These are phyloP conservation scores for Spatula clypeata DNA, from an alignment of 2,797 vertebrate species.

Conservation along the genomic window DNA sequence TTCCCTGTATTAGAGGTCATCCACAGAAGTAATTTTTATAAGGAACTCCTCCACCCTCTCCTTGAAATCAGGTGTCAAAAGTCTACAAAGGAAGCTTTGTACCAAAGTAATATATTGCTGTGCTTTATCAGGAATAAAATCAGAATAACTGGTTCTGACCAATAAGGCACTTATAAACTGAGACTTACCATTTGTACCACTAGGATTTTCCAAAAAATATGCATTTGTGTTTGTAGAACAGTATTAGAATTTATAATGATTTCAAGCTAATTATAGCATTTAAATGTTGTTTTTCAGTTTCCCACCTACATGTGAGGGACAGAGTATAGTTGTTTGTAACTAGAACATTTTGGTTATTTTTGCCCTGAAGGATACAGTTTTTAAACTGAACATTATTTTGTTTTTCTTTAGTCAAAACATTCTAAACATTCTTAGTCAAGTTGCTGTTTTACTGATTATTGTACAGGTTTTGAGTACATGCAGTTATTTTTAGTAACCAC, in stretches of 20 bases:
- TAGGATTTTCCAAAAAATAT: neutral
- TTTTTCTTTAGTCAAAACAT: neutral
- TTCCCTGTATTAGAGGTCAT: neutral
- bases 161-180: neutral
- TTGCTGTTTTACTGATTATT: neutral
- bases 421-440: neutral
- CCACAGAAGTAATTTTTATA: neutral
- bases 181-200: neutral
- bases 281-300: neutral
- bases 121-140: neutral
- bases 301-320: neutral
- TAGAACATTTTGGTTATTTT: neutral
- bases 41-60: neutral
- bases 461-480: neutral
- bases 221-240: neutral
- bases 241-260: neutral
- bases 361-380: neutral
- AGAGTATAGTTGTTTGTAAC: neutral
- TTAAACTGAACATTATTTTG: neutral
- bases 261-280: neutral
- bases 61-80: neutral
- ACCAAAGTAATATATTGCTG: neutral
- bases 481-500: neutral
- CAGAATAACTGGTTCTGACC: neutral
- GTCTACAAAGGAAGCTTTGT: neutral